Percentiles rank a stretch among this genome's conserved stretches.
Conservation (phyloP, 2,113 vertebrate genomes). For the Ptychochromis oligacanthus region DNA sequence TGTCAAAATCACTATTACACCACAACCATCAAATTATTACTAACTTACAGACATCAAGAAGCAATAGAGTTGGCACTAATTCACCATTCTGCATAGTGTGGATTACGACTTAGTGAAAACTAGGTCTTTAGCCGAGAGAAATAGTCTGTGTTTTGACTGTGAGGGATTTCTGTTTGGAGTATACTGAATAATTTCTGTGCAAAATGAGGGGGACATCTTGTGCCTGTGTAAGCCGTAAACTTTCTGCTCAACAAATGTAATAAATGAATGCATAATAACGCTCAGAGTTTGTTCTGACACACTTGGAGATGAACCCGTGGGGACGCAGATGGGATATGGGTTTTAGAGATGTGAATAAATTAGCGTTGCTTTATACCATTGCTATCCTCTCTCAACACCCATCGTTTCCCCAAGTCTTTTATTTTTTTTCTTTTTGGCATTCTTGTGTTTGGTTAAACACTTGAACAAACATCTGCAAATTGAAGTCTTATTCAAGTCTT, state of each 20-base stretch:
- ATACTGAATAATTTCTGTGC: conserved; percentile 35
- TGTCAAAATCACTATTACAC: not conserved
- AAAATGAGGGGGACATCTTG: conserved; percentile 45
- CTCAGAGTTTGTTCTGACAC: conserved; percentile 66
- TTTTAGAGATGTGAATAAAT: conserved; percentile 75
- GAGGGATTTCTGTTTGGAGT: conserved; percentile 31
- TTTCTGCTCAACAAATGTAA: conserved; percentile 60
- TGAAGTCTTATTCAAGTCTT: not conserved
- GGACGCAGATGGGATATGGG: conserved; percentile 68
- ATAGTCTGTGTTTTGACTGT: conserved; percentile 37
- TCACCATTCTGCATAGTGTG: not conserved
- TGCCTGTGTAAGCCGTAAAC: conserved; percentile 48
- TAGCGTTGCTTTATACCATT: conserved; percentile 68
- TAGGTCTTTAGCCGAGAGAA: conserved; percentile 28
- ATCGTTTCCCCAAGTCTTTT: conserved; percentile 29
- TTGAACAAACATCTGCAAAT: conserved; percentile 29
- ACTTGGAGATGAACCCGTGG: conserved; percentile 61
- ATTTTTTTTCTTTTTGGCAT: conserved; percentile 25
- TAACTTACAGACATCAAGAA: not conserved
- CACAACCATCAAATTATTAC: not conserved
- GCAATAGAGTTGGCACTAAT: not conserved
- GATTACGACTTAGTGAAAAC: conserved; percentile 13
- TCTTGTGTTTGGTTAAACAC: conserved; percentile 25
- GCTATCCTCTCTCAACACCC: conserved; percentile 41
- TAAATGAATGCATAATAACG: conserved; percentile 66